phyloP scores from a whole-genome alignment of 2,113 vertebrate species.

The Atrichornis clamosus region DNA sequence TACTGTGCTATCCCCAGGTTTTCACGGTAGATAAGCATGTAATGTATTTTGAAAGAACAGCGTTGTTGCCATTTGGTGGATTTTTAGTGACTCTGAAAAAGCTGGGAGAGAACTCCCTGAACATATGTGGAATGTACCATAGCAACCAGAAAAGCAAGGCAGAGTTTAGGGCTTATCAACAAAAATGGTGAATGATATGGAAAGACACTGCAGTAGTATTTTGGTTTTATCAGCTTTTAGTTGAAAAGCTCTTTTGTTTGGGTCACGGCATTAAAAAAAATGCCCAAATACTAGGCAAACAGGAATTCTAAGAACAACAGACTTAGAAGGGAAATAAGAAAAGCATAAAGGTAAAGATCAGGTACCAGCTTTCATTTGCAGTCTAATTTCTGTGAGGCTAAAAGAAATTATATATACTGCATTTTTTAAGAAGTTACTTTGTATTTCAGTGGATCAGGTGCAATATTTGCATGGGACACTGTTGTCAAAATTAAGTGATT shows the following conservation, averaged over 20 bases:
- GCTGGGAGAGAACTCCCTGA: not conserved
- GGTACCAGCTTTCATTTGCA: not conserved
- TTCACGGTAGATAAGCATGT: constrained; percentile 7
- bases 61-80: not conserved
- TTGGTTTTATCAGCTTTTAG: not conserved
- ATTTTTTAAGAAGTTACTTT: not conserved
- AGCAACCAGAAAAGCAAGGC: not conserved
- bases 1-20: not conserved
- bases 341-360: not conserved
- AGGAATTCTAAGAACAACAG: not conserved
- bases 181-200: not conserved
- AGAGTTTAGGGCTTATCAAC: not conserved
- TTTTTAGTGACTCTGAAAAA: constrained; percentile 1
- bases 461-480: not conserved
- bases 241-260: not conserved
- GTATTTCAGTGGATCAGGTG: not conserved
- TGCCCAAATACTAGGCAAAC: not conserved
- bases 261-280: not conserved
- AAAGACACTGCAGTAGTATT: not conserved
- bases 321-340: not conserved
- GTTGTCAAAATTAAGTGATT: not conserved
- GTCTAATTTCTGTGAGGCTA: not conserved
- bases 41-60: not conserved
- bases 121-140: fast-evolving
- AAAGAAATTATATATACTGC: not conserved